Base-by-base conservation (phyloP, 2,113 vertebrate species). In the Halichoerus grypus region DNA sequence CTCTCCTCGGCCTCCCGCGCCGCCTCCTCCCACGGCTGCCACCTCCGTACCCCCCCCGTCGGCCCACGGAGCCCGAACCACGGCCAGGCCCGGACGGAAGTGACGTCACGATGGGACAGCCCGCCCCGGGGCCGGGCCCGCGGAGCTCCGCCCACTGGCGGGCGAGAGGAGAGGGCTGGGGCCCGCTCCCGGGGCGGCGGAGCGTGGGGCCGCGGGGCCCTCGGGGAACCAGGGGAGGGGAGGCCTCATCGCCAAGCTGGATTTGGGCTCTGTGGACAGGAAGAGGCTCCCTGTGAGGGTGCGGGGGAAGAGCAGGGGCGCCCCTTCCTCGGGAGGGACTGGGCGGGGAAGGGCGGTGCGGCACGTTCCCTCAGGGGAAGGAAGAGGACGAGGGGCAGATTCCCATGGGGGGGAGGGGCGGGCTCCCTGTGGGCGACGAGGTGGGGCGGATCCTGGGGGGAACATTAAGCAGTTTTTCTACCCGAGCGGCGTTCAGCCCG, bases 41-140 rank as follows among this genome's bases (percentile, higher is more conserved):
- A 89, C 96, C 96, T 94, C 97, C 67, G 85, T 46, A 46, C 77
- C 88, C 96, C 24, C 92, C 72, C n/a, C 95, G 77, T 46, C 95
- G 77, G 96, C 95, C 93, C 93, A 88, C 65, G 21, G 88, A 97
- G 85, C 92, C 72, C 51, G 59, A 97, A 69, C 88, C 96, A 16
- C 33, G n/a, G 97, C 89, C 97, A 95, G 97, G 97, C 95, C 97
- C 69, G 92, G 97, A 1, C 94, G 98, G 98, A 98, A 98, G 69
- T 98, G 98, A 98, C 98, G 97, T 98, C 98, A 98, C 85, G 92
- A 0, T 0, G 33, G 63, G 5, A 0, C 83, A 15, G 85, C 91
- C 97, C 96, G 28, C 80, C n/a, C 67, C 14, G 39, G 65, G 94
- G 84, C 87, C 5, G 57, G 63, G 46, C 59, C 28, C 24, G 10